These are phyloP conservation scores for Salmo trutta DNA, from an alignment of 2,797 vertebrate genomes.

Conservation along the genomic window DNA sequence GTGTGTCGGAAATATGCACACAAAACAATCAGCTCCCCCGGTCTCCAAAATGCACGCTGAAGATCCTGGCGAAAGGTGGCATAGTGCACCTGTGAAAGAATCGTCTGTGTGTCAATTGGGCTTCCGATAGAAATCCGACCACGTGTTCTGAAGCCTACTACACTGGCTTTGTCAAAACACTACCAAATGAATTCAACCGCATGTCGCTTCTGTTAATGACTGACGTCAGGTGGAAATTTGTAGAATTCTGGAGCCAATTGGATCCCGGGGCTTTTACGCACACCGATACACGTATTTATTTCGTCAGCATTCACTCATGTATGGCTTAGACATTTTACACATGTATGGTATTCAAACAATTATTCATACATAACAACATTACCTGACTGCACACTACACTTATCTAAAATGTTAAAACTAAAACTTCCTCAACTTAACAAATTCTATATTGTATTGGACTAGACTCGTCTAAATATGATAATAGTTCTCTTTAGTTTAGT, in stretches of 20 bases:
- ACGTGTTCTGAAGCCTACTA: not conserved
- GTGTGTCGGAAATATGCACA: not conserved
- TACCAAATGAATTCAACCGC: not conserved
- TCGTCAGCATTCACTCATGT: not conserved
- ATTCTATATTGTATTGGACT: not conserved
- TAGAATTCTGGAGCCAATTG: not conserved
- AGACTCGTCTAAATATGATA: not conserved
- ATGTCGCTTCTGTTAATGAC: not conserved
- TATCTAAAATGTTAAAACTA: not conserved
- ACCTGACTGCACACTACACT: not conserved
- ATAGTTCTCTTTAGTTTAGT: no score
- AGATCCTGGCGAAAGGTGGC: not conserved
- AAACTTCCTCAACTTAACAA: not conserved
- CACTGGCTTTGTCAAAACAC: not conserved
- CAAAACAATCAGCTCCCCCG: not conserved
- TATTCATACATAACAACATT: not conserved
- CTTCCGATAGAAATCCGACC: not conserved
- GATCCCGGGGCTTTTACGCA: not conserved
- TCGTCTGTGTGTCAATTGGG: not conserved
- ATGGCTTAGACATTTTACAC: not conserved
- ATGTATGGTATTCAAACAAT: not conserved
- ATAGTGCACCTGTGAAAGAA: not conserved
- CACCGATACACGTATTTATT: not conserved
- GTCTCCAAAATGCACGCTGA: not conserved
- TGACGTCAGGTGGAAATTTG: not conserved